Conservation (phyloP, 1,140 invertebrate genomes). For the Cydia fagiglandana region DNA sequence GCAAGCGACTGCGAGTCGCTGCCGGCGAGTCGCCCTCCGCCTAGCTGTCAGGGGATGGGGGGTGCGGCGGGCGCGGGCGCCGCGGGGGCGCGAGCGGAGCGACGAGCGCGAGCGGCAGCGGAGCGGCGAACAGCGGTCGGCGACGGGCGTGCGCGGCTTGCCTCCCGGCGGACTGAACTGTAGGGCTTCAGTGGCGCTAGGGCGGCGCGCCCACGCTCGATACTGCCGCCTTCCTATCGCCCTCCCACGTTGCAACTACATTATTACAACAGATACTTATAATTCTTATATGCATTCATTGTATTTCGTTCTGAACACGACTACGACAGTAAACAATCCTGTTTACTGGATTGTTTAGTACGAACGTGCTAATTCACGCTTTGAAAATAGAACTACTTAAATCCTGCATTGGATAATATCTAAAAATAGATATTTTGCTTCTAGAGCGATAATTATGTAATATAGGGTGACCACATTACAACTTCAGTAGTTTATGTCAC, state of each 20-base stretch:
- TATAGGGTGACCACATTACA: no score
- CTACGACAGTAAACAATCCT: background rate
- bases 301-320: background rate
- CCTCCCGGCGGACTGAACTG: conserved; percentile 58
- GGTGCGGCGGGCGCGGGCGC: conserved; percentile 36
- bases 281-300: conserved; percentile 12
- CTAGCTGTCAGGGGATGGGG: conserved; percentile 1
- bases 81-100: conserved; percentile 32
- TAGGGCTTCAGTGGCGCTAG: conserved; percentile 64
- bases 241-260: conserved; percentile 74
- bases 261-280: conserved; percentile 55
- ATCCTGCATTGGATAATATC: background rate
- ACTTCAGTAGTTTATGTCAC: no score
- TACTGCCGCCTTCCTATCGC: conserved; percentile 69
- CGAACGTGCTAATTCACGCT: conserved; percentile 33
- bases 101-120: conserved; percentile 33
- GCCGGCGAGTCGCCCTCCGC: conserved; percentile 16
- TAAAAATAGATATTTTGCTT: background rate
- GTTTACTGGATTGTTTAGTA: background rate
- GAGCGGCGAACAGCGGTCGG: conserved; percentile 5
- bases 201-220: conserved; percentile 75
- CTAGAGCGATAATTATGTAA: no score
- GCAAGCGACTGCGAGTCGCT: conserved; percentile 22
- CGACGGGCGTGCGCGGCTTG: conserved; percentile 49
- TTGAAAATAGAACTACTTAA: conserved; percentile 42